Evolutionary conservation across 2,113 vertebrate genomes (phyloP), one percentile per base, ranked within the genome.

Genomic region (Sinocyclocheilus anshuiensis): DNA sequence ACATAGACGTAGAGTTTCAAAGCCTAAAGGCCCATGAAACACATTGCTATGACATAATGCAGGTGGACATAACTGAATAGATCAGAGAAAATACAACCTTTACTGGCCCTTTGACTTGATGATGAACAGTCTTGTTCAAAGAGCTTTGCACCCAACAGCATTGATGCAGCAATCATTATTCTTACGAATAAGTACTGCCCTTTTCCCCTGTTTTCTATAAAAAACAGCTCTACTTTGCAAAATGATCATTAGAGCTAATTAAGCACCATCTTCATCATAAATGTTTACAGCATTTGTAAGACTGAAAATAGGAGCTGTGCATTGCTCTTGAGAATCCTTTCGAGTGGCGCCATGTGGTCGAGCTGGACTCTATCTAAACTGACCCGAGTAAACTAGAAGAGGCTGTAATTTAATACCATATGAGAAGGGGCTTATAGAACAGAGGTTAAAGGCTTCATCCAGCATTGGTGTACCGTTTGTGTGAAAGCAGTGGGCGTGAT

Each of bases 401-500:
- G 53, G 50, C 53, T 57, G 26, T 59, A 36, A 79, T 59, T 79
- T 79, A 50, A 79, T 20, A 57, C 15, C 8, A 1, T 53, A 26
- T 77, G 26, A 55, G 81, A 59, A 45, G 88, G n/a, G 61, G 29
- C 26, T 74, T 55, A 18, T 42, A 75, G 39, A 76, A 48, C 45
- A 57, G 61, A 48, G 77, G 65, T 81, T 72, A 45, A 71, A 80
- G 77, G 39, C 75, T 65, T 63, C 29, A 4, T 55, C 33, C 53
- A 72, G 81, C 9, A n/a, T 83, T 13, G 36, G 1, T 69, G 50
- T n/a, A 85, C 42, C n/a, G 80, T 24, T 76, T 89, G 87, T 93
- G 92, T 92, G 91, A 92, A 93, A 92, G 84, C 87, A 86, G 91
- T 91, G 91, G 90, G 89, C 86, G 87, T 83, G 57, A 76, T 69